A percentile compares a stretch with the other conserved stretches of the same genome.
Evolutionary conservation across 2,888 invertebrate species (phyloP).

Genomic region (Nymphalis urticae): DNA sequence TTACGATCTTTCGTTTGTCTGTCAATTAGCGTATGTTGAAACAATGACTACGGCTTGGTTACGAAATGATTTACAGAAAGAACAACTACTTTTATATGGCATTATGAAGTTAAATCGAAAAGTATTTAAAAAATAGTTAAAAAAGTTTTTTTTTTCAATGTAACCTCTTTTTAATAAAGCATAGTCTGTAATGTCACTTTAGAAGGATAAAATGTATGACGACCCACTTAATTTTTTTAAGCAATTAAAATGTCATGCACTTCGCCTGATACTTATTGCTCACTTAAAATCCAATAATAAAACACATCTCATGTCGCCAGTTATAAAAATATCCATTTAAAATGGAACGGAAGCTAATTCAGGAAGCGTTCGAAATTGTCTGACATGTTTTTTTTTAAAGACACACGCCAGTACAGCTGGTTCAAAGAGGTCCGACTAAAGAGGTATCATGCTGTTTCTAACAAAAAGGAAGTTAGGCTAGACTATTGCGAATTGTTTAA

Average conservation of each 20-base stretch:
- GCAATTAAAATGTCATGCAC: slow-evolving; percentile 24
- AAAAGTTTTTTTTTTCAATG: too few species aligned
- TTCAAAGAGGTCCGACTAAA: slow-evolving; percentile 45
- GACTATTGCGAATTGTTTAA: slow-evolving; percentile 77
- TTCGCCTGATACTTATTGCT: slow-evolving; percentile 24
- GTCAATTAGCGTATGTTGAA: slow-evolving; percentile 50
- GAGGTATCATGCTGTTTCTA: slow-evolving; percentile 43
- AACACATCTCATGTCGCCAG: slow-evolving; percentile 38
- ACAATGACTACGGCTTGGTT: slow-evolving; percentile 46
- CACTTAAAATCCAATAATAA: slow-evolving; percentile 24
- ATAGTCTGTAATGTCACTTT: too few species aligned
- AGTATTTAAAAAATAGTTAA: not conserved
- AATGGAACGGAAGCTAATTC: slow-evolving; percentile 42
- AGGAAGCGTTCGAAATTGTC: slow-evolving; percentile 55
- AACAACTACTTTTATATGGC: slow-evolving; percentile 36
- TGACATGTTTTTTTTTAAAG: slow-evolving; percentile 51
- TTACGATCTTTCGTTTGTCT: slow-evolving; percentile 37
- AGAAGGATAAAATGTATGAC: not conserved
- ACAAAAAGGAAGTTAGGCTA: slow-evolving; percentile 69
- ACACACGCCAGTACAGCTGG: slow-evolving; percentile 71
- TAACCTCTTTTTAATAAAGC: too few species aligned
- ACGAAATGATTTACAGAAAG: slow-evolving; percentile 40
- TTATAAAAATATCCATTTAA: slow-evolving; percentile 42
- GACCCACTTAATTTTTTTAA: slow-evolving; percentile 33
- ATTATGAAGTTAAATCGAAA: slow-evolving; percentile 5